phyloP scores from a whole-genome alignment of 2,113 vertebrate species.

The Anseranas semipalmata region DNA sequence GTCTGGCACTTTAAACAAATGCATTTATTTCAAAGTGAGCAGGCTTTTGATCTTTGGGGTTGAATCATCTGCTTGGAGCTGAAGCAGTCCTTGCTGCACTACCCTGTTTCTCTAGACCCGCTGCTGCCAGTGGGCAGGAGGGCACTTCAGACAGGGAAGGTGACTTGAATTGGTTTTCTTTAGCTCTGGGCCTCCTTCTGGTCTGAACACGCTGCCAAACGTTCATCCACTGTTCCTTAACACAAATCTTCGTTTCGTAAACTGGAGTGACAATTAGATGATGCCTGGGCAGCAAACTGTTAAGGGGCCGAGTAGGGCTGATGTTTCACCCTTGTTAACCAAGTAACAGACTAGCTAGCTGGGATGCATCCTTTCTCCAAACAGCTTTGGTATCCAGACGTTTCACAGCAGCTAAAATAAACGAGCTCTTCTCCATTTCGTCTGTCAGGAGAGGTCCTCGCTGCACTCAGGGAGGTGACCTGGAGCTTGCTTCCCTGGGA shows the following conservation, averaged over 20 bases:
- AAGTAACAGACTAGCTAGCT: background rate
- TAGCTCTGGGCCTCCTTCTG: background rate
- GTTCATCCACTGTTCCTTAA: conserved; percentile 1
- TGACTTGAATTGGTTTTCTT: background rate
- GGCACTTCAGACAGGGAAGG: background rate
- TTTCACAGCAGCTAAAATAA: conserved; percentile 15
- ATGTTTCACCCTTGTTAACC: conserved; percentile 10
- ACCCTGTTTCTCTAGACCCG: background rate
- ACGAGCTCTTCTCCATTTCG: background rate
- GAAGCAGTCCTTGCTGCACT: rapidly evolving
- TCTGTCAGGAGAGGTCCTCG: background rate
- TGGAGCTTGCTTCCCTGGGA: background rate
- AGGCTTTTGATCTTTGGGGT: background rate
- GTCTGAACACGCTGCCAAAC: background rate
- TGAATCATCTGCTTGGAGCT: background rate
- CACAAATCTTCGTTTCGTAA: background rate
- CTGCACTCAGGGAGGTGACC: background rate
- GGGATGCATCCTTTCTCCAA: background rate
- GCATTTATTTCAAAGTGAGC: background rate
- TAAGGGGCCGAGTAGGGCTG: background rate
- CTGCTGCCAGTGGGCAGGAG: background rate
- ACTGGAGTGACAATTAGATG: conserved; percentile 44
- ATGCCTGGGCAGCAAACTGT: conserved; percentile 12
- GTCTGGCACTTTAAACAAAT: background rate
- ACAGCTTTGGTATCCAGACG: background rate